A percentile compares a stretch with the other conserved stretches of the same genome.
phyloP scores from a whole-genome alignment of 2,797 vertebrate genomes.

The Petrocephalus sullivani region DNA sequence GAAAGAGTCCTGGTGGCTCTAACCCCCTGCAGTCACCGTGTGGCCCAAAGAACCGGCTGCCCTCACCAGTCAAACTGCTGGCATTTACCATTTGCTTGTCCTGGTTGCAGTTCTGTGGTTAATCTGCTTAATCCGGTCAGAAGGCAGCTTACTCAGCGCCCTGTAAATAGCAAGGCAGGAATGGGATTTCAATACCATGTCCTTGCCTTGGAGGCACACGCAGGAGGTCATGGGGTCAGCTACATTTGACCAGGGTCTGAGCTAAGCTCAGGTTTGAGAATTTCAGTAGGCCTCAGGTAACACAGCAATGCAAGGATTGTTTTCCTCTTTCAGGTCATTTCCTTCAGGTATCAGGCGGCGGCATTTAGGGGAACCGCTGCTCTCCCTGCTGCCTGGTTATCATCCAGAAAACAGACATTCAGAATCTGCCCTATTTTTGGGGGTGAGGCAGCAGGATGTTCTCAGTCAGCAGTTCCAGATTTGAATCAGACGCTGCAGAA shows the following conservation, averaged over 20 bases:
- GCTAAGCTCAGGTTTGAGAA: not conserved
- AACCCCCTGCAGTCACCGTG: not conserved
- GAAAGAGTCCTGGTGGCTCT: too few species aligned
- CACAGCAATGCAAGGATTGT: not conserved
- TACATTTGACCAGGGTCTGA: not conserved
- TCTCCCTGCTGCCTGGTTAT: constrained; percentile 22
- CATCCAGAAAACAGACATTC: constrained; percentile 31
- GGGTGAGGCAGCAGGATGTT: constrained; percentile 15
- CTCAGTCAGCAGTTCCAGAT: constrained; percentile 47
- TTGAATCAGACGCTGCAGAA: constrained; percentile 37
- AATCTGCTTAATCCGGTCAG: not conserved
- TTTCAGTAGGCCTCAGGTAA: not conserved
- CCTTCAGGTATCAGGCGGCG: not conserved
- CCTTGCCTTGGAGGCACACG: not conserved
- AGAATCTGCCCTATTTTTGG: constrained; percentile 29
- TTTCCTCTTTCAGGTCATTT: not conserved
- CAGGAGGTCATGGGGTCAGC: not conserved
- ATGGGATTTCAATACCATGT: not conserved
- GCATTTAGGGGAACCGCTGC: not conserved
- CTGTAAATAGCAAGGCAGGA: not conserved
- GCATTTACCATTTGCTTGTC: not conserved
- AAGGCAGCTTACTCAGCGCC: not conserved
- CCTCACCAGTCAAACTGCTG: not conserved
- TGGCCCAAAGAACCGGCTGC: not conserved
- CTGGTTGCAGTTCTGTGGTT: not conserved